Conservation (phyloP, 2,797 vertebrate species). For the Phaenicophaeus curvirostris region DNA sequence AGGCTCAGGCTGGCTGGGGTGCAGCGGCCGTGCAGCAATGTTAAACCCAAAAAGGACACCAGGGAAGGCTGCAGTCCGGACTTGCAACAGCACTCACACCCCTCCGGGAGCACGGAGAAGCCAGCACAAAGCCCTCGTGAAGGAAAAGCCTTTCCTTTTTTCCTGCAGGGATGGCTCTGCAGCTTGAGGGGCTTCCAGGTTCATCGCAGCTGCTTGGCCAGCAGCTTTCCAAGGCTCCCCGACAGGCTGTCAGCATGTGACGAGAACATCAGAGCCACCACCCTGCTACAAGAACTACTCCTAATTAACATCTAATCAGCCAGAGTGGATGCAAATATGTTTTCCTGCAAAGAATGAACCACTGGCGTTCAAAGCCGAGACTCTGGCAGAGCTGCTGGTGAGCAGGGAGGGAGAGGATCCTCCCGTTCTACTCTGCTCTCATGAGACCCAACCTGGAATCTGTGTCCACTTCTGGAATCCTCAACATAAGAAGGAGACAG, state of each 20-base stretch:
- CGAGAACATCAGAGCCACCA: not conserved
- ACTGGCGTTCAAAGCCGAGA: not conserved
- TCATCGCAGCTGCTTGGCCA: not conserved
- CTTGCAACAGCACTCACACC: not conserved
- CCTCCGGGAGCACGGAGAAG: not conserved
- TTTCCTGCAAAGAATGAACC: not conserved
- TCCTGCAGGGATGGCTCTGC: not conserved
- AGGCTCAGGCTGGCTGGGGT: not conserved
- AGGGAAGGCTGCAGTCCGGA: not conserved
- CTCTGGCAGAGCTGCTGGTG: not conserved
- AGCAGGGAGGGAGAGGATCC: not conserved
- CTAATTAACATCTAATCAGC: not conserved
- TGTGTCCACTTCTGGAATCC: no score
- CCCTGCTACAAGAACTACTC: not conserved
- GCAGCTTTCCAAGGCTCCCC: not conserved
- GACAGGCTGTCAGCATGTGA: not conserved
- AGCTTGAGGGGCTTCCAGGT: not conserved
- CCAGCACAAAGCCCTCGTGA: not conserved
- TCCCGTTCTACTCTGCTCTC: no score
- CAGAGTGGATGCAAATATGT: not conserved
- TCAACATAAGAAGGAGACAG: no score
- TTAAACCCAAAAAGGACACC: not conserved
- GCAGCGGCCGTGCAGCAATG: not conserved
- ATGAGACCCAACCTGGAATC: no score
- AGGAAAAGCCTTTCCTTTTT: not conserved